A percentile compares a stretch with the other conserved stretches of the same genome.
These are phyloP conservation scores for Stramonita haemastoma DNA, from an alignment of 2,888 invertebrate genomes.

Conservation along the genomic window DNA sequence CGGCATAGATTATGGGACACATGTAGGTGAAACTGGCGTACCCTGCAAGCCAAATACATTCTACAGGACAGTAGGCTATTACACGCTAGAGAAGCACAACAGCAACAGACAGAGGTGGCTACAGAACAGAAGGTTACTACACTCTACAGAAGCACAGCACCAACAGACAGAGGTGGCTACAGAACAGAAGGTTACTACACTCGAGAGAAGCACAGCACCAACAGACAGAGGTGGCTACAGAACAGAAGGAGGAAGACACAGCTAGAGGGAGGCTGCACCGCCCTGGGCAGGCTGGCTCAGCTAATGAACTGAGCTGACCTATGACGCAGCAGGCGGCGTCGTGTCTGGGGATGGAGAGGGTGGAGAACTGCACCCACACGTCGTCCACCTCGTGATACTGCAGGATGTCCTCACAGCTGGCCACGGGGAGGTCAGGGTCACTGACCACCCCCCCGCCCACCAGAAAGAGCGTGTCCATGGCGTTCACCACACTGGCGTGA, in stretches of 20 bases:
- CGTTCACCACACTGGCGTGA: conserved; percentile 60
- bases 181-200: too few relatives aligned
- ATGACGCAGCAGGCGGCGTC: conserved; percentile 55
- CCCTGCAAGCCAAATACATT: too few relatives aligned
- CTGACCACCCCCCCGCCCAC: conserved; percentile 63
- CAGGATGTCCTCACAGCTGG: conserved; percentile 59
- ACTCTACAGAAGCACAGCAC: too few relatives aligned
- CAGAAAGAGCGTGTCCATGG: conserved; percentile 55
- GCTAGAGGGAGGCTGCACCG: neutral
- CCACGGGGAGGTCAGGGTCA: conserved; percentile 46
- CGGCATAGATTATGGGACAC: too few relatives aligned
- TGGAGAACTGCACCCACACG: conserved; percentile 54
- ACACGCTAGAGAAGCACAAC: too few relatives aligned
- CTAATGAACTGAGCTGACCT: neutral
- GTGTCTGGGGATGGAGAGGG: conserved; percentile 57
- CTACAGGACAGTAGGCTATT: too few relatives aligned
- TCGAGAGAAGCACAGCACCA: neutral
- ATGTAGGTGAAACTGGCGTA: too few relatives aligned
- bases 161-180: too few relatives aligned
- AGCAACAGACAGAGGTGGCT: too few relatives aligned
- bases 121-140: too few relatives aligned
- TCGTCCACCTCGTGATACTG: conserved; percentile 61
- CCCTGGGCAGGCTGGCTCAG: too few relatives aligned
- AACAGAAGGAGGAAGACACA: neutral
- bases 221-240: neutral